These are phyloP conservation scores for Loriculus beryllinus DNA, from an alignment of 2,797 vertebrate species.

Conservation along the genomic window DNA sequence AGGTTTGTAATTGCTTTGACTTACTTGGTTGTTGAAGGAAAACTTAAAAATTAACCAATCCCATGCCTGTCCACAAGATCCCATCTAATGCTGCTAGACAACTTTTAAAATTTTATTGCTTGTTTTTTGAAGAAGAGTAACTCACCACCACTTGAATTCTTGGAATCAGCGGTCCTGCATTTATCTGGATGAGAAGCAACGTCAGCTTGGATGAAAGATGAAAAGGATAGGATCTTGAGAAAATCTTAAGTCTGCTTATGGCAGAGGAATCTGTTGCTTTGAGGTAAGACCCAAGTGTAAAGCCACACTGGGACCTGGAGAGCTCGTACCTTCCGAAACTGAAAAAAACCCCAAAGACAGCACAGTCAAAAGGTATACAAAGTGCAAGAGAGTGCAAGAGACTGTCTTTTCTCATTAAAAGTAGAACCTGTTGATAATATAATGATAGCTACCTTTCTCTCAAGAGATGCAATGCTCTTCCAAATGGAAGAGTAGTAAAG, in stretches of 20 bases:
- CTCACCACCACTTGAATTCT: background rate
- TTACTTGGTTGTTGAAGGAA: background rate
- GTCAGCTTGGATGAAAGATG: background rate
- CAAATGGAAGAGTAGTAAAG: background rate
- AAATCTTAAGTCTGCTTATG: background rate
- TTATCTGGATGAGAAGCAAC: background rate
- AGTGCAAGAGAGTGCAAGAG: background rate
- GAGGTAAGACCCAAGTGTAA: background rate
- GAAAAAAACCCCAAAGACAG: background rate
- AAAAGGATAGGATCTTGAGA: background rate
- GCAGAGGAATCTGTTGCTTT: background rate
- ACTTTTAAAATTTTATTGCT: background rate
- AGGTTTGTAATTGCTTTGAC: background rate
- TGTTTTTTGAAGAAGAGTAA: background rate
- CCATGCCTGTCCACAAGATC: background rate
- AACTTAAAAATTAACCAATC: background rate
- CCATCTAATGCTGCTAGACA: background rate
- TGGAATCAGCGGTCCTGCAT: background rate
- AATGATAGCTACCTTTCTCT: background rate
- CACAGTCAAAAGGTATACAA: background rate
- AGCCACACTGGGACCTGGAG: background rate
- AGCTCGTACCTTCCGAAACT: background rate
- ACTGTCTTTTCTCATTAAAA: background rate
- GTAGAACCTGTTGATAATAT: background rate
- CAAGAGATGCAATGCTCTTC: background rate